Evolutionary conservation across 2,113 vertebrate species (phyloP).

Genomic region (Oryzias javanicus): DNA sequence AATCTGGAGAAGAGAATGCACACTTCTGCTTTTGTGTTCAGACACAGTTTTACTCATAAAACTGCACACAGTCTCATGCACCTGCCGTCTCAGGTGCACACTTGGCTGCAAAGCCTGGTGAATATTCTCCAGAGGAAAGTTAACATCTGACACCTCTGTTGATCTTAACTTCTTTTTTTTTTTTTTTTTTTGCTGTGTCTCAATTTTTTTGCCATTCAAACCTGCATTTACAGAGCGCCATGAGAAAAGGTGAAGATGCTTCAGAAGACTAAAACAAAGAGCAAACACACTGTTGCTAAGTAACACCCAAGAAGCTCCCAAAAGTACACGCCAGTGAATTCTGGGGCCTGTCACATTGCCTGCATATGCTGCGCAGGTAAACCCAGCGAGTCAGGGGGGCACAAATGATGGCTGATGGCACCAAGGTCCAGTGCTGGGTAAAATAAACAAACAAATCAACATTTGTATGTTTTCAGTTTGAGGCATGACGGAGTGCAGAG

Average conservation of each 20-base stretch:
- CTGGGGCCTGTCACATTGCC: conserved; percentile 52
- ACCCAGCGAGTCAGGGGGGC: not conserved
- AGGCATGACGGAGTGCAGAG: not conserved
- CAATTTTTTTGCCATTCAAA: conserved; percentile 3
- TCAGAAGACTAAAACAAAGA: conserved; percentile 54
- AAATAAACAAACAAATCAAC: conserved; percentile 13
- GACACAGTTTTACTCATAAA: not conserved
- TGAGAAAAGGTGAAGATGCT: conserved; percentile 4
- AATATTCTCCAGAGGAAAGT: conserved; percentile 1
- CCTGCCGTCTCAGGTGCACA: not conserved
- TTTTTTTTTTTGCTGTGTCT: not conserved
- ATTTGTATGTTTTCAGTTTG: conserved; percentile 19
- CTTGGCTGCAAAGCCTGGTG: not conserved
- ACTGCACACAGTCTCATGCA: not conserved
- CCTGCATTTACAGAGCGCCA: conserved; percentile 15
- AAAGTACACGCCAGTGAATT: conserved; percentile 56
- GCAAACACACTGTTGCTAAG: conserved; percentile 69
- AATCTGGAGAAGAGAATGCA: no score
- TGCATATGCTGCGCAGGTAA: conserved; percentile 55
- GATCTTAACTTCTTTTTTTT: conserved; percentile 2
- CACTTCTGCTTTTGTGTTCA: not conserved
- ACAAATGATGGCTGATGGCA: not conserved
- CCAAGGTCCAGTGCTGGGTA: not conserved
- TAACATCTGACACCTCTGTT: conserved; percentile 31
- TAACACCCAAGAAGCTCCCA: conserved; percentile 67